Conservation (phyloP, 2,113 vertebrate species). For the Grallaria varia region DNA sequence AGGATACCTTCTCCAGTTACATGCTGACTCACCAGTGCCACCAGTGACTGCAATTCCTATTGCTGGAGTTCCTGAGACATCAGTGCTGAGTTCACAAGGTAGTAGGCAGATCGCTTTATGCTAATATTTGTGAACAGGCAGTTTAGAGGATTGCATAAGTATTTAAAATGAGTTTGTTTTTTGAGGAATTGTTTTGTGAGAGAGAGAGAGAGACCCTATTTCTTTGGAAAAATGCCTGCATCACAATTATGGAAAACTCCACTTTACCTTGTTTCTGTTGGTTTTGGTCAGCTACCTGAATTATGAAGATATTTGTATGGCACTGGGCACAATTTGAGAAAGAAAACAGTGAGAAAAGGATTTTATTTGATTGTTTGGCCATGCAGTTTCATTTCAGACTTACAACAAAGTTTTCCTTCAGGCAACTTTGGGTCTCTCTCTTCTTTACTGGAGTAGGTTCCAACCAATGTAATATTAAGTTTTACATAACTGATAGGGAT, state of each 20-base stretch:
- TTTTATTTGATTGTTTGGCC: neutral
- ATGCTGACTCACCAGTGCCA: slow-evolving; percentile 72
- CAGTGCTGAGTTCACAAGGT: slow-evolving; percentile 69
- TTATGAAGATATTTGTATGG: neutral
- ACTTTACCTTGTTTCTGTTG: neutral
- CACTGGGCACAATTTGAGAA: neutral
- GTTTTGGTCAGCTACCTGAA: neutral
- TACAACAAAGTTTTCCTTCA: neutral
- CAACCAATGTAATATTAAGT: neutral
- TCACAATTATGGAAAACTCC: neutral
- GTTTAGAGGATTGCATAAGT: neutral
- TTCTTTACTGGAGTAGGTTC: neutral
- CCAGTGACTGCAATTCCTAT: neutral
- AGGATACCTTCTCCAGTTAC: slow-evolving; percentile 90
- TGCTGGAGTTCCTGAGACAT: slow-evolving; percentile 53
- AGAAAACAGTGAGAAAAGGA: neutral
- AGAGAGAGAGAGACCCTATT: neutral
- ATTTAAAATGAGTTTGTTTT: neutral
- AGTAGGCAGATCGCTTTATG: neutral
- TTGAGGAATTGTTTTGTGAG: neutral
- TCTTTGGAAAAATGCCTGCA: neutral
- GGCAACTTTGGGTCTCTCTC: neutral
- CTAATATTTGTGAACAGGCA: neutral
- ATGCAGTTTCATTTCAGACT: neutral
- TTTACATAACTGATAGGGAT: neutral